phyloP scores from a whole-genome alignment of 2,113 vertebrate species.

The Myotis yumanensis region DNA sequence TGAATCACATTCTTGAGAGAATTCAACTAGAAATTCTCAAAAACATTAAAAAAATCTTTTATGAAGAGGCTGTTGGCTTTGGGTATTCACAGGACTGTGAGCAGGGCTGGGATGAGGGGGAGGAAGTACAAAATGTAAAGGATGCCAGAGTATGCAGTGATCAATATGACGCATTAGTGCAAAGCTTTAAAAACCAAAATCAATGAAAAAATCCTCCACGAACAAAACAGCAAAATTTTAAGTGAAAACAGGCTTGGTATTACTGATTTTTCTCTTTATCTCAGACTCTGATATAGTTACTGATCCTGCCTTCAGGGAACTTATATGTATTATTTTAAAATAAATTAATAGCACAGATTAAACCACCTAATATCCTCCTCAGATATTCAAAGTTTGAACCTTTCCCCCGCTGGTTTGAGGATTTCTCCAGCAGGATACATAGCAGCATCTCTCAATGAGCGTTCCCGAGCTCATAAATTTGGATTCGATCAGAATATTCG shows the following conservation, averaged over 20 bases:
- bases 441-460: neutral
- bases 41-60: neutral
- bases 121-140: neutral
- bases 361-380: neutral
- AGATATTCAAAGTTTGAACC: neutral
- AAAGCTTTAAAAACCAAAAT: conserved; percentile 1
- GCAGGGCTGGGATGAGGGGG: no score
- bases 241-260: neutral
- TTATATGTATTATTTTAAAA: neutral
- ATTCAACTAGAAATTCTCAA: neutral
- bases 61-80: neutral
- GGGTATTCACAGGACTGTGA: neutral
- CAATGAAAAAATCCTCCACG: neutral
- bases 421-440: neutral
- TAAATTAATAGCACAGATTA: neutral
- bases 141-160: neutral
- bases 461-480: conserved; percentile 46
- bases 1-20: neutral
- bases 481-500: conserved; percentile 55
- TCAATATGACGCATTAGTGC: neutral
- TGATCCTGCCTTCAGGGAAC: neutral
- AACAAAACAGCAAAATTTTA: neutral
- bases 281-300: neutral
- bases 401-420: neutral
- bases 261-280: neutral